Evolutionary conservation across 2,888 invertebrate genomes (phyloP), one percentile per base, ranked within the genome.

Genomic region (Psococerastis gibbosa): DNA sequence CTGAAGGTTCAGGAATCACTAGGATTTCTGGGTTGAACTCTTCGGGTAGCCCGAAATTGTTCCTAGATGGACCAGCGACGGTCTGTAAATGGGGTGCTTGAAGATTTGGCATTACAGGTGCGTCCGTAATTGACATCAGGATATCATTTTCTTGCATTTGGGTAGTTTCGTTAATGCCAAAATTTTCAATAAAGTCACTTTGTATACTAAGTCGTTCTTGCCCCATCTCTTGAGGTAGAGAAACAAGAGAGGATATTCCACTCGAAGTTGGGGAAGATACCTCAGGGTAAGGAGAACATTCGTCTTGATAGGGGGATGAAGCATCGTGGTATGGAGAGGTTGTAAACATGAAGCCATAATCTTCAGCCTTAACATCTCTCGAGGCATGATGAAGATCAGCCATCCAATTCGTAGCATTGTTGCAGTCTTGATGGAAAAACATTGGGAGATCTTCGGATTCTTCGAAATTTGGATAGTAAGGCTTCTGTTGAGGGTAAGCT

Each of bases 31-130:
- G 16, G 18, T 5, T 38, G 18, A 38, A 38, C 13, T 22, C 38
- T 11, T 38, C 38, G 5, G 38, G 18, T 6, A 38, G 22, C 3
- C 16, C 9, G 9, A 31, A 31, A 31, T n/a, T n/a, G 16, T 16
- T 16, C 15, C 18, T 34, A 9, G 6, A 8, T 8, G 35, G 15
- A 6, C 5, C 20, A 20, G 6, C 11, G 11, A 27, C 6, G 8
- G 6, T 20, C 22, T 18, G 16, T 6, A 18, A n/a, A 4, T 38
- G 20, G 9, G 15, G 15, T 4, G 3, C 9, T 33, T 33, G 33
- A 20, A 38, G 8, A 11, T 18, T 38, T 11, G 38, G 38, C 38
- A 38, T 38, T 11, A 38, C 38, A 5, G 38, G 38, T n/a, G 38
- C 17, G 22, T 38, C 22, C 9, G 13, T 13, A 5, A 38, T 38